Percentiles rank a stretch among this genome's conserved stretches.
Evolutionary conservation across 1,140 invertebrate genomes (phyloP).

Genomic region (Aphaenogaster rudis): DNA sequence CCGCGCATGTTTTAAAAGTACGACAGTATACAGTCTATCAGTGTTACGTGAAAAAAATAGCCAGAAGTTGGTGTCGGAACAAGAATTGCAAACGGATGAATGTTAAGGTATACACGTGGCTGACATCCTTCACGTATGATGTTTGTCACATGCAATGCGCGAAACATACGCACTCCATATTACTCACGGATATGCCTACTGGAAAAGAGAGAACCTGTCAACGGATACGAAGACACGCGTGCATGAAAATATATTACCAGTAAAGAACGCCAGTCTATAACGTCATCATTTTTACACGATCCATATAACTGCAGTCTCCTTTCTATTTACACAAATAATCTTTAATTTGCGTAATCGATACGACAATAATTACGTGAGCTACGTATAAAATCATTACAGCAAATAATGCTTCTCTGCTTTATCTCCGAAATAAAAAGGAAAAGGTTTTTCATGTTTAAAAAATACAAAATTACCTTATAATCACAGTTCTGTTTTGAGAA

Average conservation of each 20-base stretch:
- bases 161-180: neutral
- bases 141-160: constrained; percentile 39
- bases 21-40: neutral
- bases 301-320: neutral
- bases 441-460: neutral
- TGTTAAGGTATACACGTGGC: constrained; percentile 13
- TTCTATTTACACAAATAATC: neutral
- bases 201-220: constrained; percentile 19
- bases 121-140: constrained; percentile 37
- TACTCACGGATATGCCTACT: constrained; percentile 27
- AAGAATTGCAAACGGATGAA: constrained; percentile 28
- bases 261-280: neutral
- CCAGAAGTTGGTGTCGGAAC: neutral
- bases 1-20: constrained; percentile 8
- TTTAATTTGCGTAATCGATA: constrained; percentile 1
- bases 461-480: neutral
- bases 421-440: neutral
- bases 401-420: neutral
- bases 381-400: neutral
- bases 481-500: neutral
- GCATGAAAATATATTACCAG: neutral
- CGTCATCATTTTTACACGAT: neutral
- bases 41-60: constrained; percentile 33
- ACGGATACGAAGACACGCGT: constrained; percentile 5
- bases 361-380: neutral